These are phyloP conservation scores for Aegotheles bennettii DNA, from an alignment of 2,113 vertebrate species.

Conservation along the genomic window DNA sequence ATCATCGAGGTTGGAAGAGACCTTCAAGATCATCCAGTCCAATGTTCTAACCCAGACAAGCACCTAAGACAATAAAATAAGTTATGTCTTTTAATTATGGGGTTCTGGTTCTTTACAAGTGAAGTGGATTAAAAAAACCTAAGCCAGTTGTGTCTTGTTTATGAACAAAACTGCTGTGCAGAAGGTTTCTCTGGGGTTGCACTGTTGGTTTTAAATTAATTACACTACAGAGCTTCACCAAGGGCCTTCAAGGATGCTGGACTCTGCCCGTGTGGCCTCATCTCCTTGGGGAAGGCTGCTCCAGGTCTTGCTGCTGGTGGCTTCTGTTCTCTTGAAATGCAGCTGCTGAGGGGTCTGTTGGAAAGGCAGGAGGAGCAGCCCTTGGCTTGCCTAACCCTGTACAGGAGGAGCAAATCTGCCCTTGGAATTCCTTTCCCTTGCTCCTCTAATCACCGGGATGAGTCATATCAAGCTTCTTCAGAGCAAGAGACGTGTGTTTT, in stretches of 20 bases:
- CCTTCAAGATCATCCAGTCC: too few relatives aligned
- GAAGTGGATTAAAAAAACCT: background rate
- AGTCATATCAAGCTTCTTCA: background rate
- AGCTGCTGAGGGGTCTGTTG: background rate
- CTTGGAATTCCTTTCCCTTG: background rate
- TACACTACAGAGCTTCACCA: background rate
- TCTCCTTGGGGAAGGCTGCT: background rate
- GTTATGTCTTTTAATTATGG: background rate
- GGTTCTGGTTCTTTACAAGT: background rate
- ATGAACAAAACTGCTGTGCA: background rate
- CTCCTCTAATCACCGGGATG: fast-evolving
- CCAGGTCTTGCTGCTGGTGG: background rate
- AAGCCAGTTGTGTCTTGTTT: background rate
- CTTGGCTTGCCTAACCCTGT: fast-evolving
- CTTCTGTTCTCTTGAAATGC: background rate
- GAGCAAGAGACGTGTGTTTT: background rate
- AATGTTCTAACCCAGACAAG: background rate
- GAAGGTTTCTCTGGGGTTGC: background rate
- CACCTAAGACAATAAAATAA: background rate
- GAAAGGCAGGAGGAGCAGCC: background rate
- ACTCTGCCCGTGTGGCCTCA: fast-evolving
- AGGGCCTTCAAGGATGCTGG: background rate
- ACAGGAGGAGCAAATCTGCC: background rate
- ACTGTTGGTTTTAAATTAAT: background rate
- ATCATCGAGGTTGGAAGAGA: too few relatives aligned